Base-by-base conservation (phyloP, 1,140 invertebrate species). In the Drosophila ohnishii region DNA sequence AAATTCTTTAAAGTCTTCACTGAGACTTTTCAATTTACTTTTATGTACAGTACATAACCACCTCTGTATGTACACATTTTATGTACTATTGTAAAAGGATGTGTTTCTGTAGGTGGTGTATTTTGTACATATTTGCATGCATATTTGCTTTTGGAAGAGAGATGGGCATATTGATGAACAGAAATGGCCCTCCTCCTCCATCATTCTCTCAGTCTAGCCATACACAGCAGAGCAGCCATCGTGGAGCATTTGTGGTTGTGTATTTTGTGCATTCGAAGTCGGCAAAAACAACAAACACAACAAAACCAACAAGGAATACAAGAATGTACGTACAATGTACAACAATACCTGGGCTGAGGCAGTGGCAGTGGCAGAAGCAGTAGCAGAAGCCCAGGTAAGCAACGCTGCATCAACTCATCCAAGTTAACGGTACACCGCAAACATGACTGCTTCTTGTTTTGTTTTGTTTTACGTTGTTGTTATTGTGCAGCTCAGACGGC, bases 191-290 rank as follows among this genome's bases (percentile, higher is more conserved):
- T 5, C 32, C 62, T 22, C 0, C 16, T 6, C 11, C 14, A 8
- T 22, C 30, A 22, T 16, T 53, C 19, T 10, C 48, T 16, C 37
- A 44, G 32, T 44, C 30, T 25, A 13, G 4, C 40, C 35, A 47
- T 28, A 30, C 44, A 30, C 28, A n/a, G 39, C 56, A 35, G 11
- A 5, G 70, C 37, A 53, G 63, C 77, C 32, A 75, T 78, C 59
- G 71, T 61, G 79, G 69, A 71, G 75, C 79, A 78, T 75, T 83
- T 82, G 79, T 30, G 70, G 70, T 59, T 65, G 69, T 74, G 69
- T 82, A 57, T 83, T 73, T 76, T 77, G 59, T 74, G 73, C 77
- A 80, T 74, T 66, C 62, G 75, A 48, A 67, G 73, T 70, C 56
- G 47, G 22, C 77, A 70, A 57, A 42, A 80, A 30, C 71, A 65